Conservation (phyloP, 2,888 invertebrate species). For the Elmis aenea region DNA sequence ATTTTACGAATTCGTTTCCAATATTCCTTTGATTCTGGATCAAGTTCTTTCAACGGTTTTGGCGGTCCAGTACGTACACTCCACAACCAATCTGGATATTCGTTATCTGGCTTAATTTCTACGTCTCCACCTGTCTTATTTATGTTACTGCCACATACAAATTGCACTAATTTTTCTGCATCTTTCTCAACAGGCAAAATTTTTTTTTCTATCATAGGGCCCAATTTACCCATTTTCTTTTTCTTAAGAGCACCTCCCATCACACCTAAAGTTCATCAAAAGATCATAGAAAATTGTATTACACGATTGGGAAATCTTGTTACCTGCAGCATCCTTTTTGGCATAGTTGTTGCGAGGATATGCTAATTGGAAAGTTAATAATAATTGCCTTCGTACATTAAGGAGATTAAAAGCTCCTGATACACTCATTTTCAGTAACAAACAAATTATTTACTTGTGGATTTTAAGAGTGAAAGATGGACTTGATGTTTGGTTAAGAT, state of each 20-base stretch:
- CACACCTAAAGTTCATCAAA: constrained; percentile 33
- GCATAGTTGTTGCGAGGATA: constrained; percentile 33
- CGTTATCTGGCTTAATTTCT: constrained; percentile 66
- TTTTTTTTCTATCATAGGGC: constrained; percentile 63
- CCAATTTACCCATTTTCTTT: constrained; percentile 59
- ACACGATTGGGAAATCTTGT: too few relatives aligned
- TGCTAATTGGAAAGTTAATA: not conserved
- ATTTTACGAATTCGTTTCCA: constrained; percentile 70
- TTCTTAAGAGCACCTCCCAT: constrained; percentile 50
- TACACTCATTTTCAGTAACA: not conserved
- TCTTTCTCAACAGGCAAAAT: constrained; percentile 82
- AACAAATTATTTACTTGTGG: not conserved
- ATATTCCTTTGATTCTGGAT: constrained; percentile 73
- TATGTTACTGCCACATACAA: constrained; percentile 84
- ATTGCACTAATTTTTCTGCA: constrained; percentile 65
- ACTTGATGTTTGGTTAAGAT: too few relatives aligned
- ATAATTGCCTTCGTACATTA: not conserved
- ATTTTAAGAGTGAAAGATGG: too few relatives aligned
- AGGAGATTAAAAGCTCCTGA: not conserved
- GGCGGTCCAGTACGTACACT: constrained; percentile 59
- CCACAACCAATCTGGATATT: constrained; percentile 96
- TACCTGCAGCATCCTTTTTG: constrained; percentile 35
- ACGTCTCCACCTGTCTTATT: constrained; percentile 75
- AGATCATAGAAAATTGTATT: not conserved
- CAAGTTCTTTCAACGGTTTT: constrained; percentile 65